Base-by-base conservation (phyloP, 2,888 invertebrate genomes). In the Balanococcus diminutus region DNA sequence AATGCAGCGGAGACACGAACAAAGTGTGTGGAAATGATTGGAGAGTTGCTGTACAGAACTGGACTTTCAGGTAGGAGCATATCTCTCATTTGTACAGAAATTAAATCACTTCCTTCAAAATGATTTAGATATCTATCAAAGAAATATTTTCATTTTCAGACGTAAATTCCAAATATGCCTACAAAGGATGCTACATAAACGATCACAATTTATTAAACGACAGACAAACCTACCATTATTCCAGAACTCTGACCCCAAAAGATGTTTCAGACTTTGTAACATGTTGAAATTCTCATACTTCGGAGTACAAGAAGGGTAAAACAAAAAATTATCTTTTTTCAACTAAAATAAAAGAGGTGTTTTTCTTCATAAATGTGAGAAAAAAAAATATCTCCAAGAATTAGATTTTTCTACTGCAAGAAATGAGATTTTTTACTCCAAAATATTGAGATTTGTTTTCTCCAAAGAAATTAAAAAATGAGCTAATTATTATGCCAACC, bases 21-120 rank as follows among this genome's bases (percentile, higher is more conserved):
- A 86, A 87, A 82, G 87, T 82, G 51, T 88, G 88, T 84, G 88
- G 88, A 8, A 88, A 88, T 25, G 85, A 84, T 16, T 88, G 88
- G 88, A 87, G 88, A 42, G 86, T 88, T 25, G 87, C 87, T 31
- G 11, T 88, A 88, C 86, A 86, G 85, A 25, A 88, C 88, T 82
- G 88, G 88, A 84, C 39, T 87, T 72, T 25, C 42, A 2, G 87
- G 87, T 87, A n/a, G n/a, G n/a, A n/a, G n/a, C n/a, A 79, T 36
- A 8, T 36, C 3, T 19, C 19, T 51, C 1, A 14, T 42, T 42
- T 16, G 3, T 5, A n/a, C 4, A 16, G 56, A 56, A 56, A 56
- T 9, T 22, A n/a, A n/a, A 11, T 61, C 11, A 25, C 19, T 25
- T 61, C 9, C 6, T 14, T 6, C 9, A 61, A n/a, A n/a, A n/a